Evolutionary conservation across 2,797 vertebrate species (phyloP), one percentile per base, ranked within the genome.

Genomic region (Eulemur mongoz): DNA sequence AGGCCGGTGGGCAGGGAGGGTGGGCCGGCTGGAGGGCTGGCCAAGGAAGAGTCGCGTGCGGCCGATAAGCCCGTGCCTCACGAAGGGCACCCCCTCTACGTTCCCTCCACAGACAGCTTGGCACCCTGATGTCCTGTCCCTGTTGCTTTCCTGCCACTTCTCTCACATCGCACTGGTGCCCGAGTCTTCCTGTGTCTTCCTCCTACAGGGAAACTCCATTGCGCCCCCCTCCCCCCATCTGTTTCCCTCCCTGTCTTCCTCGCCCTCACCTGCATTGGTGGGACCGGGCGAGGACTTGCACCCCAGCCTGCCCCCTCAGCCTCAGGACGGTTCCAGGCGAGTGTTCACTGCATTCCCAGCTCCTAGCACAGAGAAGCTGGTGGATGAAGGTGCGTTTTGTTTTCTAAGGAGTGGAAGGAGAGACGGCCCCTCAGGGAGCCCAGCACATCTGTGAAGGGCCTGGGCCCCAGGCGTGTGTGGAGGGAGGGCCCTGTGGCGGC

Each of bases 61-160:
- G 14, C 35, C 14, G 40, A 65, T 27, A 12, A 65, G 30, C 13
- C 25, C 4, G 0, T 15, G 75, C 76, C 48, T 83, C 10, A 3
- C 11, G 32, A 14, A 1, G 40, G 59, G 25, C 0, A 0, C 7
- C 23, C 15, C 10, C 38, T 23, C 40, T 15, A 2, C 5, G 12
- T 15, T 38, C 10, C 65, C 59, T 45, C 7, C 14, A 6, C 22
- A 35, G 23, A 4, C 15, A 2, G 2, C 15, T 4, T 18, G 12
- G 43, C 35, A 20, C 35, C 14, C 5, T 30, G 25, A 38, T 7
- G 65, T 17, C 14, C 50, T 1, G 14, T 5, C 6, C 20, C 50
- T 11, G 2, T 18, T 7, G 5, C 32, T n/a, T 32, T 35, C 11
- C 52, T 67, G 32, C 73, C 45, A 5, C 18, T 14, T 69, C 8